Base-by-base conservation (phyloP, 1,140 invertebrate species). In the Gryon sp. region DNA sequence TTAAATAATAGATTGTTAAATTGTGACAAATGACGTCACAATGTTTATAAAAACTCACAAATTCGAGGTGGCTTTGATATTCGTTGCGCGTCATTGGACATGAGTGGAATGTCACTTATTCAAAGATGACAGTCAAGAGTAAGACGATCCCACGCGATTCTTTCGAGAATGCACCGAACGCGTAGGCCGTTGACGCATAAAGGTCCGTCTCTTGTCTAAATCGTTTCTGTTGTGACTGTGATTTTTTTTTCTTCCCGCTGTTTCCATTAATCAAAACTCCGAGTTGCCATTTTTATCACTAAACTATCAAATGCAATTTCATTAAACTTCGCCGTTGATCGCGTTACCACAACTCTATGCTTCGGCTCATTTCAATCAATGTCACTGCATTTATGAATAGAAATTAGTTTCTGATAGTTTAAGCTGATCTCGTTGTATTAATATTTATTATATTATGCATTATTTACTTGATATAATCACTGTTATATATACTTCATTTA, bases 201-300 rank as follows among this genome's bases (percentile, higher is more conserved):
- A 69, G 52, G 32, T 43, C 52, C n/a, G n/a, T n/a, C 65, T 70
- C n/a, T 15, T 36, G 65, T 52, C 53, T 41, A 70, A 70, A 45
- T 12, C 40, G 30, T 41, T 4, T 8, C n/a, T 50, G 11, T 24
- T 9, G 11, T 11, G 15, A 28, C 9, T 22, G 22, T 0, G n/a
- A 53, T 41, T 6, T 40, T 18, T 19, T 48, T 14, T 19, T 18
- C 26, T 16, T 7, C n/a, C 12, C 36, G 14, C 1, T 46, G 19
- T 30, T n/a, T 26, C 24, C 36, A 15, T 28, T 57, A 53, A 53
- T 38, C 32, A 24, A 15, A 32, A 45, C 11, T 32, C 46, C 4
- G 12, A 43, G 20, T 38, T 38, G 7, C 22, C 7, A 28, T 7
- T 15, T 22, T 40, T 19, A 8, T 41, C 24, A 19, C n/a, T n/a